These are phyloP conservation scores for Hirundichthys speculiger DNA, from an alignment of 2,113 vertebrate genomes.

Conservation along the genomic window DNA sequence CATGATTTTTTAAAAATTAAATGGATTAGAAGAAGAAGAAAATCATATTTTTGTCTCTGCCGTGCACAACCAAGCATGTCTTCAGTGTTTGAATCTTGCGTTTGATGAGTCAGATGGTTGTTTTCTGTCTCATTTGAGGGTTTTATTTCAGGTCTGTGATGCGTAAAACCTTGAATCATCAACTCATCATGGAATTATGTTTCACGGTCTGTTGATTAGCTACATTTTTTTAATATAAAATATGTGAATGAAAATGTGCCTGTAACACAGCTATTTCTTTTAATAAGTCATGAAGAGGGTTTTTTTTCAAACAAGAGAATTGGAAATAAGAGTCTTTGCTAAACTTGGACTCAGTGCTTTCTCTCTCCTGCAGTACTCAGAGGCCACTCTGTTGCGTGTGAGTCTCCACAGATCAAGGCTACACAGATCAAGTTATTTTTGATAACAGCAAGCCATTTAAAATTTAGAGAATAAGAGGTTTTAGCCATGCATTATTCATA, in stretches of 20 bases:
- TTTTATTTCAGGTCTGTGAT: not conserved
- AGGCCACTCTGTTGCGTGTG: slow-evolving; percentile 53
- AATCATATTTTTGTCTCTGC: too few species aligned
- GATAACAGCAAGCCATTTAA: slow-evolving; percentile 71
- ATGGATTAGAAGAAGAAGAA: too few species aligned
- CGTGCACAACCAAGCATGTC: too few species aligned
- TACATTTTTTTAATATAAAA: not conserved
- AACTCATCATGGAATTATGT: slow-evolving; percentile 2
- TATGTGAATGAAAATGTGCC: not conserved
- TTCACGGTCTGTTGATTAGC: not conserved
- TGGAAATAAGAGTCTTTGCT: not conserved
- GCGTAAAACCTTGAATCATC: not conserved
- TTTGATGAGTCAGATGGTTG: slow-evolving; percentile 30
- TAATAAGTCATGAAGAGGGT: not conserved
- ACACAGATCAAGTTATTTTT: slow-evolving; percentile 70
- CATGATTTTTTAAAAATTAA: too few species aligned
- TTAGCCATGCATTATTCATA: slow-evolving; percentile 72
- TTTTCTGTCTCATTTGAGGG: slow-evolving; percentile 6
- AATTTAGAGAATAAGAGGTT: slow-evolving; percentile 77
- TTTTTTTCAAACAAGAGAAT: not conserved
- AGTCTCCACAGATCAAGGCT: slow-evolving; percentile 30
- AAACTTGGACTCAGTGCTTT: slow-evolving; percentile 1
- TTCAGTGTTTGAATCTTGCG: slow-evolving; percentile 14
- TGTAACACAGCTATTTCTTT: not conserved
- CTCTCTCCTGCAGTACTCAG: not conserved